Evolutionary conservation across 92 coral and sea anemone genomes (phyloP).

Genomic region (Blastomussa wellsi): DNA sequence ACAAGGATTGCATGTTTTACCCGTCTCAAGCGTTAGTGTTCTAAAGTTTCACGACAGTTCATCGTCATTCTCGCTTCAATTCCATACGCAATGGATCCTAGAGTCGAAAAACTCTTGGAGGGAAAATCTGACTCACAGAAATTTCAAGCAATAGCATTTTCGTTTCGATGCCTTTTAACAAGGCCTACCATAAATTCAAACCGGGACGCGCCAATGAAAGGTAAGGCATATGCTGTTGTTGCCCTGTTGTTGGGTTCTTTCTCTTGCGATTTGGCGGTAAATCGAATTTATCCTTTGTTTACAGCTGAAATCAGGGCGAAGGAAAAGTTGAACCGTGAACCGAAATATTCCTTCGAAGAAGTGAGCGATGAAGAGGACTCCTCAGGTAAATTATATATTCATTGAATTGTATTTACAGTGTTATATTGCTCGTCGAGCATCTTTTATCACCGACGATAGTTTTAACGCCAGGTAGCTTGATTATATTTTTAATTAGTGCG

Average conservation of each 20-base stretch:
- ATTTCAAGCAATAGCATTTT: constrained; percentile 41
- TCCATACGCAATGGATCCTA: constrained; percentile 38
- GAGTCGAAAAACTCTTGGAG: constrained; percentile 26
- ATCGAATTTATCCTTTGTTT: background rate
- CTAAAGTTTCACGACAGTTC: background rate
- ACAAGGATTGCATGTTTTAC: constrained; percentile 8
- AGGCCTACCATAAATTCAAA: constrained; percentile 30
- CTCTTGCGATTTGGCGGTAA: background rate
- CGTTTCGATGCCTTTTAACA: constrained; percentile 47
- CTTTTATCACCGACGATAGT: background rate
- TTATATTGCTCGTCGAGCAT: background rate
- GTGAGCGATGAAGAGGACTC: constrained; percentile 30
- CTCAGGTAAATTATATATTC: constrained; percentile 4
- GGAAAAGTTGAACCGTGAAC: background rate
- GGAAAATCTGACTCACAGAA: constrained; percentile 26
- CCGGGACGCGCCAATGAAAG: constrained; percentile 2
- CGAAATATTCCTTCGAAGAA: constrained; percentile 41
- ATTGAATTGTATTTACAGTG: background rate
- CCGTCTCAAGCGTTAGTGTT: background rate
- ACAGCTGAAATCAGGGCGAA: background rate
- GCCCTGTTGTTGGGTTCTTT: background rate
- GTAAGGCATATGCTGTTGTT: constrained; percentile 1
- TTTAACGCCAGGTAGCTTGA: background rate
- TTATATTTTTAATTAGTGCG: background rate
- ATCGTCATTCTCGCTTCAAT: background rate